Evolutionary conservation across 92 coral and sea anemone species (phyloP).

Genomic region (Micromussa lordhowensis): DNA sequence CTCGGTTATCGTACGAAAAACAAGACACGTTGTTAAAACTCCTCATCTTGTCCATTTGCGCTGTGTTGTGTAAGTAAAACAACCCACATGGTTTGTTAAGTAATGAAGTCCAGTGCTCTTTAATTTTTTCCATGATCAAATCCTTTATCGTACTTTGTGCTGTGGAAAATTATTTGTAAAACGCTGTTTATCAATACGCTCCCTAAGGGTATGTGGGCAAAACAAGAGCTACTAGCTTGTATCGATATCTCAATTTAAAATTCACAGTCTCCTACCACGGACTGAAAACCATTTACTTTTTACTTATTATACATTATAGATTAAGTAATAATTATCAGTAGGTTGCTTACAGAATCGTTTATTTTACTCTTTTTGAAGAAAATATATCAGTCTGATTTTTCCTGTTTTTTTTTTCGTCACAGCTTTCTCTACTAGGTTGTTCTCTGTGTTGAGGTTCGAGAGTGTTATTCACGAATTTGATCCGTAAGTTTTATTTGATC

Average conservation of each 20-base stretch:
- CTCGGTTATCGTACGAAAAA: conserved; percentile 90
- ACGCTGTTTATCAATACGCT: background rate
- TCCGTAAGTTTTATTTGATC: conserved; percentile 84
- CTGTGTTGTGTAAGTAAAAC: conserved; percentile 86
- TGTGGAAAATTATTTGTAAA: conserved; percentile 6
- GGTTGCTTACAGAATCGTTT: background rate
- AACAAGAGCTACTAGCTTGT: background rate
- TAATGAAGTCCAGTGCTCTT: background rate
- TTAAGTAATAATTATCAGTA: background rate
- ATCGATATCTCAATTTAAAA: background rate
- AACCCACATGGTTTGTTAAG: background rate
- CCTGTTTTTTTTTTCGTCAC: conserved; percentile 34
- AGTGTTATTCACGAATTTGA: conserved; percentile 99
- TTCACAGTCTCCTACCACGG: background rate
- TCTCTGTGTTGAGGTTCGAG: conserved; percentile 96
- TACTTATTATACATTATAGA: background rate
- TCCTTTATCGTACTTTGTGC: background rate
- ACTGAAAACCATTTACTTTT: background rate
- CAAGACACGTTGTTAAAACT: conserved; percentile 98
- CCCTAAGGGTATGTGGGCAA: background rate
- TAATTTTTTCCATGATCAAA: background rate
- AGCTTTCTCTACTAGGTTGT: conserved; percentile 96
- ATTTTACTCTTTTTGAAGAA: background rate
- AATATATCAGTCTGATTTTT: background rate
- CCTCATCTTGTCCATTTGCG: conserved; percentile 86